phyloP scores from a whole-genome alignment of 2,888 invertebrate genomes.

The Dasypogon diadema region DNA sequence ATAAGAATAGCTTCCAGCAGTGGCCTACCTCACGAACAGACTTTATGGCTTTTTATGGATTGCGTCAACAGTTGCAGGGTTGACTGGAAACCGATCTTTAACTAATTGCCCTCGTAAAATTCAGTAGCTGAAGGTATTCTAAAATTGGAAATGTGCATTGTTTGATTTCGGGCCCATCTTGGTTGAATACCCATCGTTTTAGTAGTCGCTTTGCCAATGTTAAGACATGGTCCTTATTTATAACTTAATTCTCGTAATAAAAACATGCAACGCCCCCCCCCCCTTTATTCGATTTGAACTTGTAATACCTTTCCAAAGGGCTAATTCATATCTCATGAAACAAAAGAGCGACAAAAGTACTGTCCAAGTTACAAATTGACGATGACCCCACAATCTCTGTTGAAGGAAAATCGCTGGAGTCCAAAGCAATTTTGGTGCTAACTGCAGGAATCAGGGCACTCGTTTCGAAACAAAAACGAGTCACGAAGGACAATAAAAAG shows the following conservation, averaged over 20 bases:
- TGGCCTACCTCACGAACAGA: slow-evolving; percentile 52
- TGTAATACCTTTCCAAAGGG: too few species aligned
- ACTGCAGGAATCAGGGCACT: slow-evolving; percentile 44
- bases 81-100: slow-evolving; percentile 26
- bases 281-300: too few species aligned
- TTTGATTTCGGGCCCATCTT: too few species aligned
- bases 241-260: too few species aligned
- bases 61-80: slow-evolving; percentile 44
- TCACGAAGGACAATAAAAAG: slow-evolving; percentile 51
- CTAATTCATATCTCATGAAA: too few species aligned
- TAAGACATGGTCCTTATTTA: too few species aligned
- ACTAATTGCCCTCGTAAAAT: slow-evolving; percentile 30
- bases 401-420: slow-evolving; percentile 35
- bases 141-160: not conserved
- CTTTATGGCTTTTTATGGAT: slow-evolving; percentile 54
- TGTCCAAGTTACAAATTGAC: slow-evolving; percentile 20
- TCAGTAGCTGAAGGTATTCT: not conserved
- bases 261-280: too few species aligned
- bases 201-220: too few species aligned
- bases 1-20: slow-evolving; percentile 50
- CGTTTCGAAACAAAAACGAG: slow-evolving; percentile 31
- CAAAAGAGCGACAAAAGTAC: not conserved
- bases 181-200: too few species aligned
- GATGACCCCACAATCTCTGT: slow-evolving; percentile 41
- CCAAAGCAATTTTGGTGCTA: slow-evolving; percentile 41